phyloP scores from a whole-genome alignment of 23 tunicate genomes.

The Phallusia fumigata region DNA sequence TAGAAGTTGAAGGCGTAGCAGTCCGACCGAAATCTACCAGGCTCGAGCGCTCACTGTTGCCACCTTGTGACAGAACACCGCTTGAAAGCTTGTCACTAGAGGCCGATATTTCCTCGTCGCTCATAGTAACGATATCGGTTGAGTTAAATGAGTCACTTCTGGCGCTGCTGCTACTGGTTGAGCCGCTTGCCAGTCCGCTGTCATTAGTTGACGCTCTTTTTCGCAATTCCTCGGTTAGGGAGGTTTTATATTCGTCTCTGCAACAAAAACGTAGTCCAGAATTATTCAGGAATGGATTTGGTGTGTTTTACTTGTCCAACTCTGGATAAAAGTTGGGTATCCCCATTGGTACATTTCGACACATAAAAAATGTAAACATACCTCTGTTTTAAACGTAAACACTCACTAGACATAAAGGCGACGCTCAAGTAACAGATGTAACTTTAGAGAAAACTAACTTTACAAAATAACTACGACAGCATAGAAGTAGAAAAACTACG shows the following conservation, averaged over 20 bases:
- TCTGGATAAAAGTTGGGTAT: no score
- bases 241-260: constrained; percentile 9
- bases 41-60: not conserved
- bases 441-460: no score
- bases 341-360: no score
- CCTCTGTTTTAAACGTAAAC: no score
- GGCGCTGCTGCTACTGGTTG: not conserved
- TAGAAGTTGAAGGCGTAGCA: not conserved
- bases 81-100: not conserved
- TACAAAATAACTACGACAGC: no score
- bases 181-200: constrained; percentile 15
- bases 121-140: not conserved
- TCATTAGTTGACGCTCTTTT: constrained; percentile 5
- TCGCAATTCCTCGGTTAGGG: not conserved
- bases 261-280: no score
- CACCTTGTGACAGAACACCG: not conserved
- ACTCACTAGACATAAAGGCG: no score
- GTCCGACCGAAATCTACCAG: not conserved
- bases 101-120: constrained; percentile 11
- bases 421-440: no score
- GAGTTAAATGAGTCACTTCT: not conserved
- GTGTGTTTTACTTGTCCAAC: no score
- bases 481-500: no score
- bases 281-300: no score
- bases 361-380: no score